Evolutionary conservation across 92 coral and sea anemone species (phyloP).

Genomic region (Virgularia gustaviana): DNA sequence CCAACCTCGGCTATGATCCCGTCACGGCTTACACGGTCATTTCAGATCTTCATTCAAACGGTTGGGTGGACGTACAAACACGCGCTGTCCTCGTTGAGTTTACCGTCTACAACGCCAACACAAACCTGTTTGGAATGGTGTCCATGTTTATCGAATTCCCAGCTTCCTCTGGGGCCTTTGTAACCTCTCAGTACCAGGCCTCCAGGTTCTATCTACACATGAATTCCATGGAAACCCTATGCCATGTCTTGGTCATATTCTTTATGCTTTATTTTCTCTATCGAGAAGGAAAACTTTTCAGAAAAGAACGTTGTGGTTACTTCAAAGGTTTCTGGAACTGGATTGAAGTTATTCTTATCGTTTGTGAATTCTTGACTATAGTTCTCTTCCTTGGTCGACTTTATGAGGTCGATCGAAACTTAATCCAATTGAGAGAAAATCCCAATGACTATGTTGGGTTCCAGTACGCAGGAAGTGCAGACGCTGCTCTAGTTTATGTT

Average conservation of each 20-base stretch:
- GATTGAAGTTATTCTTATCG: slow-evolving; percentile 71
- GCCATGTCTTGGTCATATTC: slow-evolving; percentile 64
- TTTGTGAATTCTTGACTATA: slow-evolving; percentile 60
- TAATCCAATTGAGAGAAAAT: slow-evolving; percentile 66
- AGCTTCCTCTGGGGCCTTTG: slow-evolving; percentile 62
- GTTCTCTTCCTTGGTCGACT: slow-evolving; percentile 74
- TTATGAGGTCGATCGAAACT: slow-evolving; percentile 70
- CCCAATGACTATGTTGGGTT: slow-evolving; percentile 76
- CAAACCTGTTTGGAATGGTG: slow-evolving; percentile 69
- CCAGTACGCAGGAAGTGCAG: slow-evolving; percentile 69
- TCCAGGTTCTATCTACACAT: slow-evolving; percentile 8
- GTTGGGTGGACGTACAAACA: slow-evolving; percentile 74
- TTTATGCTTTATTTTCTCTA: slow-evolving; percentile 66
- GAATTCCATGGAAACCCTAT: slow-evolving; percentile 51
- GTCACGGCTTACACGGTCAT: slow-evolving; percentile 75
- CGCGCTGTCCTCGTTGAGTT: slow-evolving; percentile 72
- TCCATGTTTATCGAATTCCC: slow-evolving; percentile 61
- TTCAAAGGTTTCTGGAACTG: slow-evolving; percentile 88
- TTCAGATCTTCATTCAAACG: slow-evolving; percentile 53
- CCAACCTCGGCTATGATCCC: slow-evolving; percentile 69
- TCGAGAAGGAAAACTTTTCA: slow-evolving; percentile 60
- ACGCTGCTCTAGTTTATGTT: slow-evolving; percentile 25
- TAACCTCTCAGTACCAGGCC: slow-evolving; percentile 31
- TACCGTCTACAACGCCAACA: slow-evolving; percentile 79
- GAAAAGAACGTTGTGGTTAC: slow-evolving; percentile 61